These are phyloP conservation scores for Montipora cactus DNA, from an alignment of 64 coral and sea anemone genomes.

Conservation along the genomic window DNA sequence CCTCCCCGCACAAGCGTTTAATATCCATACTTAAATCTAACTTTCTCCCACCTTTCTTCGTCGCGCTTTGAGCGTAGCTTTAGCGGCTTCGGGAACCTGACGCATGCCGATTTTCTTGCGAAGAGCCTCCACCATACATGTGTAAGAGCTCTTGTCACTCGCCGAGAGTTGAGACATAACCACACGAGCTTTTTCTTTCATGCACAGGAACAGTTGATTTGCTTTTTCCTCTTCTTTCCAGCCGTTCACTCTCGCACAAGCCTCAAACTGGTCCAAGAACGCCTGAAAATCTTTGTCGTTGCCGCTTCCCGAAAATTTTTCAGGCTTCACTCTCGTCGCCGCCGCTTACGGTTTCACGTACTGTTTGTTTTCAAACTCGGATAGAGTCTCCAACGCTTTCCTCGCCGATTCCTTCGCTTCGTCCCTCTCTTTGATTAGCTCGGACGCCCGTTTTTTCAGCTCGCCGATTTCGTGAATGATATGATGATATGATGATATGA, in stretches of 20 bases:
- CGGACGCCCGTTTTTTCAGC: too few species aligned
- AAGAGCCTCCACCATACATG: constrained; percentile 36
- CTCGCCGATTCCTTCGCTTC: not conserved
- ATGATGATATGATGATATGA: too few species aligned
- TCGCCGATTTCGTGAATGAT: too few species aligned
- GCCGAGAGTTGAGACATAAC: constrained; percentile 22
- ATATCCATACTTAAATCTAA: constrained; percentile 71
- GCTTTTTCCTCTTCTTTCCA: constrained; percentile 23
- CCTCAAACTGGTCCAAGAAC: constrained; percentile 54
- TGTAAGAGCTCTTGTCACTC: constrained; percentile 35
- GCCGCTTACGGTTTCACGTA: not conserved
- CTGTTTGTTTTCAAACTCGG: constrained; percentile 1
- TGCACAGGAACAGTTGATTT: constrained; percentile 28
- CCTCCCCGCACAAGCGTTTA: constrained; percentile 49
- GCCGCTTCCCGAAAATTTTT: constrained; percentile 53
- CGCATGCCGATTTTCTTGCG: constrained; percentile 51
- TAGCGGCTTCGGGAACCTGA: constrained; percentile 41
- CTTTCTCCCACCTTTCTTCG: constrained; percentile 52
- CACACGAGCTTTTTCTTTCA: constrained; percentile 44
- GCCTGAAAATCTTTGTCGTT: constrained; percentile 59
- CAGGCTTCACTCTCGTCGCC: constrained; percentile 26
- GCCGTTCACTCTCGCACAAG: constrained; percentile 39
- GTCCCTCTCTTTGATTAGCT: too few species aligned
- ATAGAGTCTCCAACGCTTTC: constrained; percentile 18
- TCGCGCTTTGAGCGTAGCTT: constrained; percentile 53